These are phyloP conservation scores for Aleiodes leptofemur DNA, from an alignment of 2,888 invertebrate genomes.

Conservation along the genomic window DNA sequence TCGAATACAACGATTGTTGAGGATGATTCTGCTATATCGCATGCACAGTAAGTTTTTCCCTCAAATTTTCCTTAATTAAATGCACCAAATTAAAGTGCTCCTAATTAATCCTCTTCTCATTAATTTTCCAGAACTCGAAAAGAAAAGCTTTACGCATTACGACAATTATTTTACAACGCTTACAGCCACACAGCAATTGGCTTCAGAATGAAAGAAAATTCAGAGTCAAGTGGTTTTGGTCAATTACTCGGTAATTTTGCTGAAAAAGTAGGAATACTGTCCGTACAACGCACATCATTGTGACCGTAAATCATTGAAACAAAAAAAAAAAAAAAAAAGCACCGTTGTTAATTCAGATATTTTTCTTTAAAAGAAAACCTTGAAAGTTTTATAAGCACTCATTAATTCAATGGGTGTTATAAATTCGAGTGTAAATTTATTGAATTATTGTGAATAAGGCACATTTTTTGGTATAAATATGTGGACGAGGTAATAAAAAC, in stretches of 20 bases:
- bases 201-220: conserved; percentile 76
- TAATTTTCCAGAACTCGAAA: conserved; percentile 74
- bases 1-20: conserved; percentile 75
- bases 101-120: conserved; percentile 10
- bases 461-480: conserved; percentile 47
- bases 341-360: conserved; percentile 30
- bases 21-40: conserved; percentile 69
- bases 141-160: conserved; percentile 77
- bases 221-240: conserved; percentile 76
- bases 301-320: conserved; percentile 61
- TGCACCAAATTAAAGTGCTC: background rate
- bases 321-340: conserved; percentile 15
- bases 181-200: conserved; percentile 77
- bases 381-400: conserved; percentile 37
- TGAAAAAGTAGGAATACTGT: conserved; percentile 78
- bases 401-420: conserved; percentile 43
- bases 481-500: conserved; percentile 66
- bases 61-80: background rate
- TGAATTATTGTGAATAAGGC: conserved; percentile 62
- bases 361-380: conserved; percentile 18
- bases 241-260: conserved; percentile 78
- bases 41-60: conserved; percentile 59
- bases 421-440: conserved; percentile 64
- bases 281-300: conserved; percentile 72
- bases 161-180: conserved; percentile 78